These are phyloP conservation scores for Amphiduros pacificus DNA, from an alignment of 2,888 invertebrate species.

Conservation along the genomic window DNA sequence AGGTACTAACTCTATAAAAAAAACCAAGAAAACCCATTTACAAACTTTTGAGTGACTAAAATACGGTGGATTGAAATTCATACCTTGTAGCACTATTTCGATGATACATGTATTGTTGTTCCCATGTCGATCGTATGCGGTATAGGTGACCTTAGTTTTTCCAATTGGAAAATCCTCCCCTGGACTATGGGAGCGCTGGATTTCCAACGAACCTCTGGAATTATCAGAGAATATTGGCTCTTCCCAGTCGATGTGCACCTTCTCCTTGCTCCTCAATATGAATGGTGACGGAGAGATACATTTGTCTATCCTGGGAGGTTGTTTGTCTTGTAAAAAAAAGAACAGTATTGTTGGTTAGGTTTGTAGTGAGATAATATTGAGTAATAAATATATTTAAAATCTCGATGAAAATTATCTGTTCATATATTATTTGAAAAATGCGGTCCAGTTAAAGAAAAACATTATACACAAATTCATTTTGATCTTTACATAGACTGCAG, in stretches of 20 bases:
- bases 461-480: too few relatives aligned
- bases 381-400: too few relatives aligned
- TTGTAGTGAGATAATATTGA: too few relatives aligned
- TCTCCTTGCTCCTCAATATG: slow-evolving; percentile 25
- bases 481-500: too few relatives aligned
- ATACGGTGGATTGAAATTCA: too few relatives aligned
- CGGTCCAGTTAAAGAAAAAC: too few relatives aligned
- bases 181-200: slow-evolving; percentile 57
- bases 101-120: slow-evolving; percentile 69
- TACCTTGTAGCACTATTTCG: slow-evolving; percentile 63
- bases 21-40: too few relatives aligned
- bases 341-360: too few relatives aligned
- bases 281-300: slow-evolving; percentile 68
- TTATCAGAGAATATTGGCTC: slow-evolving; percentile 68
- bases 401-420: too few relatives aligned
- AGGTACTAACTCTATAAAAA: too few relatives aligned
- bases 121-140: slow-evolving; percentile 67
- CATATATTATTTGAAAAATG: too few relatives aligned
- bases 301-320: slow-evolving; percentile 64
- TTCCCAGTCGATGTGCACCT: slow-evolving; percentile 62
- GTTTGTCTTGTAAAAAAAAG: slow-evolving; percentile 63
- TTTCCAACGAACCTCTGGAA: slow-evolving; percentile 57
- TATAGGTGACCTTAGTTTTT: slow-evolving; percentile 65
- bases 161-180: slow-evolving; percentile 64
- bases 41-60: too few relatives aligned